These are phyloP conservation scores for Gymnobelideus leadbeateri DNA, from an alignment of 2,113 vertebrate genomes.

Conservation along the genomic window DNA sequence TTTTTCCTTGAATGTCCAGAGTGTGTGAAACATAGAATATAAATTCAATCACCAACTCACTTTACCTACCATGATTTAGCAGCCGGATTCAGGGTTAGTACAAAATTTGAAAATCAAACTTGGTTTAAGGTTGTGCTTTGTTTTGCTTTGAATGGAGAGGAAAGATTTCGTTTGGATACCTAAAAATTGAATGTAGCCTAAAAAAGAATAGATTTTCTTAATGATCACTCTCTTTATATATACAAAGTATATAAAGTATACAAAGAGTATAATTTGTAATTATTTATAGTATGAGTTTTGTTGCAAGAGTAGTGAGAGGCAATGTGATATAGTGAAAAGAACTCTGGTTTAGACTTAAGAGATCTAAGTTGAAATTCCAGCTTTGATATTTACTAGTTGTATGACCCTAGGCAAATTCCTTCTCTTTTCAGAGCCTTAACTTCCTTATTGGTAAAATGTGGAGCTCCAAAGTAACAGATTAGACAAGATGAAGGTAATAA, in stretches of 20 bases:
- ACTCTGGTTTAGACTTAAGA: background rate
- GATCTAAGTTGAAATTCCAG: background rate
- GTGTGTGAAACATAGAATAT: background rate
- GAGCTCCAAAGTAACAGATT: background rate
- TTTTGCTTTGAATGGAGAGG: background rate
- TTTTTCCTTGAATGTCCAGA: background rate
- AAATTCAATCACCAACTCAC: background rate
- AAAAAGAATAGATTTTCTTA: background rate
- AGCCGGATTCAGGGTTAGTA: conserved; percentile 22
- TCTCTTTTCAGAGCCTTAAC: background rate
- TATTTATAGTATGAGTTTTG: background rate
- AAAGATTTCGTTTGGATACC: background rate
- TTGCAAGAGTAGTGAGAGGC: background rate
- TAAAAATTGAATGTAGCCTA: background rate
- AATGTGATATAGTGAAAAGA: background rate
- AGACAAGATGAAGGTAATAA: background rate
- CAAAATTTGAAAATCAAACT: background rate
- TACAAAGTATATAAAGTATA: background rate
- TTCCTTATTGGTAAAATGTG: background rate
- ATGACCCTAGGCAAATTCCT: background rate
- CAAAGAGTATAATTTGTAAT: background rate
- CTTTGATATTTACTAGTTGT: background rate
- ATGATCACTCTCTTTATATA: background rate
- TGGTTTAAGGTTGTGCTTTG: background rate
- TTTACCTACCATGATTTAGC: background rate